Evolutionary conservation across 2,113 vertebrate genomes (phyloP).

Genomic region (Paradoxurus hermaphroditus): DNA sequence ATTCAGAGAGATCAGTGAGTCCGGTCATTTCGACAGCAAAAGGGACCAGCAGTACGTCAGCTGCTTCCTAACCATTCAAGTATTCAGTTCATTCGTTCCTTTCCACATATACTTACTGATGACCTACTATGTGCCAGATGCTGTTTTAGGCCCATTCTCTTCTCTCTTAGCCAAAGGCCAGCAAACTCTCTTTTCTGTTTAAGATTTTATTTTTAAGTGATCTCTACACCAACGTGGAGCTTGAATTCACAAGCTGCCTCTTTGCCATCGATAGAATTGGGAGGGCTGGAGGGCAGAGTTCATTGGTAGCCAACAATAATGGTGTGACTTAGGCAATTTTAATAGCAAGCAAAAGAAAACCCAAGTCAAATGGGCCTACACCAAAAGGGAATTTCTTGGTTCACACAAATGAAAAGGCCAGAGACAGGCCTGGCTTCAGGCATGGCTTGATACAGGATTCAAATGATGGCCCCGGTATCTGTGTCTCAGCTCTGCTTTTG

Average conservation of each 20-base stretch:
- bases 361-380: background rate
- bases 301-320: background rate
- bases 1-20: background rate
- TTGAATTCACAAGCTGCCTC: background rate
- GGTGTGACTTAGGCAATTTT: background rate
- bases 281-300: background rate
- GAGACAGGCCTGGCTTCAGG: background rate
- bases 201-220: background rate
- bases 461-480: background rate
- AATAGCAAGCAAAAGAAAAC: background rate
- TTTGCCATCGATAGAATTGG: background rate
- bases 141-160: background rate
- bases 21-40: background rate
- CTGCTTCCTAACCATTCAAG: conserved; percentile 27
- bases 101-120: background rate
- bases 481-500: background rate
- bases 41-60: conserved; percentile 11
- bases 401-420: background rate
- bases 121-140: background rate
- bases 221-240: background rate
- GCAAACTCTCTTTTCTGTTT: background rate
- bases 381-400: background rate
- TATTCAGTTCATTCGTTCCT: background rate
- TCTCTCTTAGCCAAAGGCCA: background rate
- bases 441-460: background rate